Evolutionary conservation across 1,140 invertebrate genomes (phyloP).

Genomic region (Drosophila parvula): DNA sequence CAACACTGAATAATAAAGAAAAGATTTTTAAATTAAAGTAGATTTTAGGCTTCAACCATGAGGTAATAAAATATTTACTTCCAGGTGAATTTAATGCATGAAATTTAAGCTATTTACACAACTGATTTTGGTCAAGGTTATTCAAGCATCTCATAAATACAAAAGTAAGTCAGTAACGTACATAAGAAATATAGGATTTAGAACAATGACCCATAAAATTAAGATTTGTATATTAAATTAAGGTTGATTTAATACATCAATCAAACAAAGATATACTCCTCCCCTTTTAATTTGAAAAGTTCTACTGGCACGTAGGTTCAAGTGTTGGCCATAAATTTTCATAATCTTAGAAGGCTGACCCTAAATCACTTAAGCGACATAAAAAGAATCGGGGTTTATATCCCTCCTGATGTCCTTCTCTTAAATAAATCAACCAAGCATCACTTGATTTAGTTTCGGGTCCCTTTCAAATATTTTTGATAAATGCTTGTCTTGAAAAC

Average conservation of each 20-base stretch:
- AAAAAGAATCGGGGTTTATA: conserved; percentile 2
- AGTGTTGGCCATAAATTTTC: conserved; percentile 1
- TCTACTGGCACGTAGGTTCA: background rate
- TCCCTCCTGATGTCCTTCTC: background rate
- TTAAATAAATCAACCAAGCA: conserved; percentile 21
- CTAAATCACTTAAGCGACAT: conserved; percentile 15
- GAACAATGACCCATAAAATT: background rate
- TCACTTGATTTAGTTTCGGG: conserved; percentile 21
- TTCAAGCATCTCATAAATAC: too few species aligned
- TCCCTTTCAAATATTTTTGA: conserved; percentile 1
- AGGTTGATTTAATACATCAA: background rate
- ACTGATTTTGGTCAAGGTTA: background rate
- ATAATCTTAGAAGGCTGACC: conserved; percentile 3
- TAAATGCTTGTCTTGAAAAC: background rate
- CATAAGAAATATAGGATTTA: background rate
- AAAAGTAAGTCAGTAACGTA: background rate
- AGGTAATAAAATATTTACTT: background rate
- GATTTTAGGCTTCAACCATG: background rate
- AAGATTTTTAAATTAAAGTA: too few species aligned
- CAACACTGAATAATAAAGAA: background rate
- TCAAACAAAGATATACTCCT: background rate
- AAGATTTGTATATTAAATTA: background rate
- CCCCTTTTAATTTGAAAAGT: background rate
- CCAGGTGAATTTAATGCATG: background rate
- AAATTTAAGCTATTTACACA: background rate